A percentile compares a stretch with the other conserved stretches of the same genome.
Conservation (phyloP, 2,797 vertebrate genomes). For the Calcarius lapponicus region DNA sequence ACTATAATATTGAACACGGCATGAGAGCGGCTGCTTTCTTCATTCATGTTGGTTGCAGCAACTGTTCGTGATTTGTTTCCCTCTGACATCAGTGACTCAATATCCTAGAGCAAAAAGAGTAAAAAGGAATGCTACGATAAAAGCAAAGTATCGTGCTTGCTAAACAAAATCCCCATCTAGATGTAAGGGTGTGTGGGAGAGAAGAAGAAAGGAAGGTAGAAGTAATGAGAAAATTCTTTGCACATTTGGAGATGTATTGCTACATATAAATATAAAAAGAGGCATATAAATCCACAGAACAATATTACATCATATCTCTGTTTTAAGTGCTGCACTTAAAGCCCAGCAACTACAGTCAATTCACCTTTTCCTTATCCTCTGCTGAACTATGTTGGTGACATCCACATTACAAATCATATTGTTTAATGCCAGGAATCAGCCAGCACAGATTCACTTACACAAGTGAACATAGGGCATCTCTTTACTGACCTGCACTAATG, state of each 20-base stretch:
- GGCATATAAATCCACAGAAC: background rate
- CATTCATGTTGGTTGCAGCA: slow-evolving; percentile 99
- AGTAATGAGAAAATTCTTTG: background rate
- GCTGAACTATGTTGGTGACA: background rate
- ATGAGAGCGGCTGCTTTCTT: slow-evolving; percentile 97
- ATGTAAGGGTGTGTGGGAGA: background rate
- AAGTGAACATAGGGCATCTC: background rate
- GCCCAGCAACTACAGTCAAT: background rate
- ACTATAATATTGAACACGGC: slow-evolving; percentile 96
- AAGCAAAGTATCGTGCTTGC: background rate
- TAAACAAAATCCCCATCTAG: background rate
- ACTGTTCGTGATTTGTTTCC: slow-evolving; percentile 98
- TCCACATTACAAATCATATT: background rate
- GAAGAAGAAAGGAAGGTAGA: background rate
- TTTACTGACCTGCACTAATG: background rate
- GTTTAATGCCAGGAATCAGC: background rate
- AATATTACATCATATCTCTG: background rate
- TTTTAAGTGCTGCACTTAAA: background rate
- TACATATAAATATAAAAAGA: background rate
- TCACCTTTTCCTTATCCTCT: background rate
- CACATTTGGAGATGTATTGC: background rate
- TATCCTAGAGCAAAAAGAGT: slow-evolving; percentile 83
- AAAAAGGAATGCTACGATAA: slow-evolving; percentile 26
- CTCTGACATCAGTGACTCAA: slow-evolving; percentile 97
- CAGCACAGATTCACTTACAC: background rate